Percentiles rank a stretch among this genome's conserved stretches.
Conservation (phyloP, 2,888 invertebrate genomes). For the Arge pagana region DNA sequence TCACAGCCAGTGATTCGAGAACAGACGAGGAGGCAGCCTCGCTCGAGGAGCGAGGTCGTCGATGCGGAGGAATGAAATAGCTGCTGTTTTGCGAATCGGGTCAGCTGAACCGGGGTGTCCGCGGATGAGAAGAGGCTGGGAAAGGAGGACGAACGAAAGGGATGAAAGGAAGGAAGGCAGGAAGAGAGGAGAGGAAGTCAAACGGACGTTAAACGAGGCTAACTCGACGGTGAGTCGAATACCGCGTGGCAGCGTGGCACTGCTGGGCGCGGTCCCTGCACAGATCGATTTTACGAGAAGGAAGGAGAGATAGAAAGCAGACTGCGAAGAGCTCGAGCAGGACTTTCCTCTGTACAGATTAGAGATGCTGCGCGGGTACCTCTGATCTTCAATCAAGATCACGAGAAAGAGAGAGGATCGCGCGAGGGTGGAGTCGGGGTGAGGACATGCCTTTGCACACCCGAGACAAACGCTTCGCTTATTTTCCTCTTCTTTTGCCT, state of each 20-base stretch:
- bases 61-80: conserved; percentile 23
- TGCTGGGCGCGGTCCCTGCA: conserved; percentile 53
- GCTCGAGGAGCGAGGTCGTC: conserved; percentile 33
- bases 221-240: conserved; percentile 41
- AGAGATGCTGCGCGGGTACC: conserved; percentile 19
- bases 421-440: too few relatives aligned
- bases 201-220: conserved; percentile 48
- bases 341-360: conserved; percentile 29
- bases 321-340: conserved; percentile 32
- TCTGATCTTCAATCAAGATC: conserved; percentile 19
- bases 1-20: conserved; percentile 44
- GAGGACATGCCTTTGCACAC: too few relatives aligned
- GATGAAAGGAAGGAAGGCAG: conserved; percentile 13
- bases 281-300: conserved; percentile 52
- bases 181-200: conserved; percentile 24
- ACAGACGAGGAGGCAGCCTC: conserved; percentile 38
- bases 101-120: conserved; percentile 13
- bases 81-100: conserved; percentile 9
- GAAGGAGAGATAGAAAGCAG: conserved; percentile 44
- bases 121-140: conserved; percentile 37
- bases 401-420: too few relatives aligned
- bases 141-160: conserved; percentile 17
- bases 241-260: conserved; percentile 31
- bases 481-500: too few relatives aligned
- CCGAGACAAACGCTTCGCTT: too few relatives aligned